Base-by-base conservation (phyloP, 2,888 invertebrate species). In the Brachyptera putata region DNA sequence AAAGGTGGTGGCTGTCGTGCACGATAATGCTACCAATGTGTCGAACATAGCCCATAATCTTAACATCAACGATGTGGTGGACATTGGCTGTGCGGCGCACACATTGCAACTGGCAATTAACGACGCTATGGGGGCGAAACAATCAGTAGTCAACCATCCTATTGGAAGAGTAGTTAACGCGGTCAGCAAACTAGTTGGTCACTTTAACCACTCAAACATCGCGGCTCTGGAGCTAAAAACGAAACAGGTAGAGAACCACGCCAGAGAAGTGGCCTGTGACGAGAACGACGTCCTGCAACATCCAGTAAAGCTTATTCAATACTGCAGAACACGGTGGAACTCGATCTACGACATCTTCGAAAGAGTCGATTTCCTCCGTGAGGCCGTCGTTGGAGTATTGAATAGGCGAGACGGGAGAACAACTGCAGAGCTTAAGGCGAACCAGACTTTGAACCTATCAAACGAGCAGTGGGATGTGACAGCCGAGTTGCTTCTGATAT, bases 1-100 rank as follows among this genome's bases (percentile, higher is more conserved):
- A 11, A 63, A 64, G 48, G 49, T 63, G 5, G 36, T 59, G 3
- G 63, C 63, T 9, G 36, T 64, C 46, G 56, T 61, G 2, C 63
- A 64, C 37, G 63, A 64, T 22, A 64, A 63, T 55, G 64, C 64
- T 18, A 18, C 53, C 4, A 61, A 64, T 14, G 61, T 64, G 7
- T 14, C 11, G 3, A 7, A 5, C 7, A 49, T 53, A 18, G 25
- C 62, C 9, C 57, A 60, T 7, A 43, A 37, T 14, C 13, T 9
- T 16, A 14, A 13, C n/a, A 1, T 2, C 1, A 21, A 41, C 14
- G 18, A 58, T 3, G 58, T 43, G 9, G 22, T 30, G 3, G 50
- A 55, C 22, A 22, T 61, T 16, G 37, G 48, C 4, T 61, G 62
- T 34, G 59, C 55, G 24, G 24, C 34, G 4, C 56, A 56, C 24